A percentile compares a stretch with the other conserved stretches of the same genome.
These are phyloP conservation scores for Brachynemurus nebulosus DNA, from an alignment of 2,888 invertebrate species.

Conservation along the genomic window DNA sequence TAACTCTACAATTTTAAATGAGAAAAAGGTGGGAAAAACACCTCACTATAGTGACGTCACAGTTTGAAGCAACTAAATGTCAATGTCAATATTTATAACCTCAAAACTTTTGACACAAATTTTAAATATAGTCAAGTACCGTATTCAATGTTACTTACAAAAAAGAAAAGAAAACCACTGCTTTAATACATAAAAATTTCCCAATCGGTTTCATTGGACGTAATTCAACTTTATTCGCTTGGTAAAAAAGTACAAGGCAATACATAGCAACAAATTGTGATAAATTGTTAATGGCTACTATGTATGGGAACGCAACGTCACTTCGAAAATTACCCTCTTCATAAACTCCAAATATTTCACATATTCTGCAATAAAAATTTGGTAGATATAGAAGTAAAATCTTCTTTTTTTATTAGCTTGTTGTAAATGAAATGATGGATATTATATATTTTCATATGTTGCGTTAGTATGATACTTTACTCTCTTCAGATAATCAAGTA, in stretches of 20 bases:
- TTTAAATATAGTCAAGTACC: no score
- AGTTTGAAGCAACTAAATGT: no score
- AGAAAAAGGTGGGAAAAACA: no score
- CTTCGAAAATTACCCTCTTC: constrained; percentile 83
- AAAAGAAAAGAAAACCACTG: constrained; percentile 95
- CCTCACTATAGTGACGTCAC: no score
- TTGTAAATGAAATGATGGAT: no score
- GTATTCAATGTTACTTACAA: constrained; percentile 76
- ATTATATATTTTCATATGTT: no score
- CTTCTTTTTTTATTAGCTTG: no score
- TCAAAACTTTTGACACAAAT: no score
- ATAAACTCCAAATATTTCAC: constrained; percentile 72
- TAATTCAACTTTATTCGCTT: constrained; percentile 73
- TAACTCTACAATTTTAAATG: no score
- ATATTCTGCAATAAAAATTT: constrained; percentile 46
- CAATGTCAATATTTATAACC: no score
- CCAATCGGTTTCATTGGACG: constrained; percentile 87
- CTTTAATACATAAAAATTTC: constrained; percentile 93
- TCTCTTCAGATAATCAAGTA: constrained; percentile 6
- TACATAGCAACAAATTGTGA: constrained; percentile 97
- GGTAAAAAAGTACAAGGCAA: constrained; percentile 85
- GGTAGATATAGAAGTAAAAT: neutral
- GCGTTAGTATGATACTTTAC: constrained; percentile 2
- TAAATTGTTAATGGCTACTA: constrained; percentile 73
- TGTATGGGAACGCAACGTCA: constrained; percentile 77